Evolutionary conservation across 2,888 invertebrate genomes (phyloP).

Genomic region (Parelbella ahira): DNA sequence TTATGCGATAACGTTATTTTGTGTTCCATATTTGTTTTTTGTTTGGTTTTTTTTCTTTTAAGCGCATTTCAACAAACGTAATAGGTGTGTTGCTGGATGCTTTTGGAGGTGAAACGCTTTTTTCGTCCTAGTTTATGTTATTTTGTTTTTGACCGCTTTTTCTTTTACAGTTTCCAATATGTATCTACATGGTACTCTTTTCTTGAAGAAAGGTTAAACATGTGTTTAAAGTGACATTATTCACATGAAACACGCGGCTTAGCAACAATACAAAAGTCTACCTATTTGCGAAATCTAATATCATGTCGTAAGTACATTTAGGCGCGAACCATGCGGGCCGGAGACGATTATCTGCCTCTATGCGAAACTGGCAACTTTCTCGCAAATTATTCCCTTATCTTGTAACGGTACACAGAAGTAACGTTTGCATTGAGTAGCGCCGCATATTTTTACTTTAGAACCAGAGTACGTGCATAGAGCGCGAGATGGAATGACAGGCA

Average conservation of each 20-base stretch:
- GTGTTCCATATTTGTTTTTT: constrained; percentile 16
- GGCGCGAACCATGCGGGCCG: constrained; percentile 46
- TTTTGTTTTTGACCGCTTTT: constrained; percentile 1
- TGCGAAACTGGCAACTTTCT: constrained; percentile 51
- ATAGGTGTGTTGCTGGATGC: constrained; percentile 7
- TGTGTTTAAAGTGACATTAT: no score
- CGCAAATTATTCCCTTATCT: constrained; percentile 52
- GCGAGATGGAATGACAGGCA: constrained; percentile 3
- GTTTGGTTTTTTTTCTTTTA: no score
- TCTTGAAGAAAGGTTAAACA: no score
- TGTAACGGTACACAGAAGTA: constrained; percentile 36
- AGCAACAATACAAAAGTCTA: constrained; percentile 10
- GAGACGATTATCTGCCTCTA: constrained; percentile 42
- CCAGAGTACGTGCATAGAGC: constrained; percentile 12
- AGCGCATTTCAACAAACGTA: constrained; percentile 19
- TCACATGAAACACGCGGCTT: no score
- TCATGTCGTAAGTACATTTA: constrained; percentile 38
- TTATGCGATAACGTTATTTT: constrained; percentile 21
- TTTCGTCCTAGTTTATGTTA: constrained; percentile 1
- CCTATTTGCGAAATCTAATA: constrained; percentile 19
- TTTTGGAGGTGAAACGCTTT: constrained; percentile 11
- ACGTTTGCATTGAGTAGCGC: constrained; percentile 17
- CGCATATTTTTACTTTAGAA: constrained; percentile 5
- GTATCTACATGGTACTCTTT: no score
- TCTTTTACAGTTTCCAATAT: no score